phyloP scores from a whole-genome alignment of 2,888 invertebrate species.

The Panzeria rudis region DNA sequence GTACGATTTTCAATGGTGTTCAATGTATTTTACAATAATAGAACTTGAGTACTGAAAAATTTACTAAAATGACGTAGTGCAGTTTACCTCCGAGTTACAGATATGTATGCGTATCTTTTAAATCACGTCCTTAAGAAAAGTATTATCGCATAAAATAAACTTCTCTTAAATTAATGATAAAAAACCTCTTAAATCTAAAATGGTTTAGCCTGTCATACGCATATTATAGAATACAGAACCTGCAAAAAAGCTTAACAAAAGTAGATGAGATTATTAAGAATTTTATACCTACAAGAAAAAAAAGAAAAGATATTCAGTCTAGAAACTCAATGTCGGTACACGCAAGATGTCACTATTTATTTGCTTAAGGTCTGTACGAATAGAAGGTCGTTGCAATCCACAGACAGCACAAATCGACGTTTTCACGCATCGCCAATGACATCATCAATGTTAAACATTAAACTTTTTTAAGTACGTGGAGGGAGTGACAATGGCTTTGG shows the following conservation, averaged over 20 bases:
- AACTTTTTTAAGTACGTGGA: constrained; percentile 32
- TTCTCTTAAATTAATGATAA: constrained; percentile 34
- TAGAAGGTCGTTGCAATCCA: constrained; percentile 48
- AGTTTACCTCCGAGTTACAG: no score
- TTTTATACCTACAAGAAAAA: constrained; percentile 1
- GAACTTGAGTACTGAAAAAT: no score
- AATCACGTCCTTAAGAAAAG: neutral
- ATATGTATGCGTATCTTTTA: neutral
- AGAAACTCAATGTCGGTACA: constrained; percentile 11
- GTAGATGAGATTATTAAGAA: constrained; percentile 10
- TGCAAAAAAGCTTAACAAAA: neutral
- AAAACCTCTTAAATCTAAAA: constrained; percentile 74
- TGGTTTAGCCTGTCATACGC: constrained; percentile 81
- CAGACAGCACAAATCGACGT: constrained; percentile 68
- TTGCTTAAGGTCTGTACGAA: constrained; percentile 21
- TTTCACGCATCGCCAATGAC: constrained; percentile 74
- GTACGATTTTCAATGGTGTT: no score
- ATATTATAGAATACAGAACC: constrained; percentile 74
- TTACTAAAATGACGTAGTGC: no score
- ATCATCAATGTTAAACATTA: constrained; percentile 39
- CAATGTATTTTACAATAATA: no score
- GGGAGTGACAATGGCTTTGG: neutral
- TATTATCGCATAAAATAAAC: neutral
- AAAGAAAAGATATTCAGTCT: constrained; percentile 11
- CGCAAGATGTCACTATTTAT: constrained; percentile 60